Conservation (phyloP, 64 coral and sea anemone species). For the Dendronephthya gigantea region DNA sequence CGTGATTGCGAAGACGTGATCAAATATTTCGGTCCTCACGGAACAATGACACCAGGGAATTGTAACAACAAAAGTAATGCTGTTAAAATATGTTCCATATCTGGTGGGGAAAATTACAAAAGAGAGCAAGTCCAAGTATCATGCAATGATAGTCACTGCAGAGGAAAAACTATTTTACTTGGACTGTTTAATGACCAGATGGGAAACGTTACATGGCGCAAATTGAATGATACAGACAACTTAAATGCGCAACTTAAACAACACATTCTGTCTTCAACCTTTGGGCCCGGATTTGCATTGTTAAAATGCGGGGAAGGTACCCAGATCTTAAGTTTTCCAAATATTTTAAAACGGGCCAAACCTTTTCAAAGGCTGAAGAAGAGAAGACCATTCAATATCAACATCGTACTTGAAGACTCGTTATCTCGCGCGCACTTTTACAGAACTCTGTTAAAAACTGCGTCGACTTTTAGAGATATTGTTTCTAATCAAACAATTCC, state of each 20-base stretch:
- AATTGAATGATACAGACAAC: not conserved
- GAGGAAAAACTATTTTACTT: not conserved
- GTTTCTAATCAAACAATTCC: constrained; percentile 10
- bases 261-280: not conserved
- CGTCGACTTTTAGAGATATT: constrained; percentile 21
- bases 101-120: not conserved
- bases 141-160: not conserved
- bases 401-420: constrained; percentile 33
- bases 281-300: not conserved
- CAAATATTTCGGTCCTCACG: not conserved
- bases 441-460: constrained; percentile 27
- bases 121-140: not conserved
- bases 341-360: not conserved
- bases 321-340: not conserved
- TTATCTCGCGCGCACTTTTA: constrained; percentile 27
- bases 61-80: not conserved
- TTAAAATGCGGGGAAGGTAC: not conserved
- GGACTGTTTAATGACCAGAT: not conserved
- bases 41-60: not conserved
- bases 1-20: not conserved
- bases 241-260: not conserved
- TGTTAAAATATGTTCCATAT: not conserved
- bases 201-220: not conserved
- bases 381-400: constrained; percentile 18
- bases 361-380: not conserved